A percentile compares a stretch with the other conserved stretches of the same genome.
Conservation (phyloP, 2,888 invertebrate genomes). For the Penaeus monodon region DNA sequence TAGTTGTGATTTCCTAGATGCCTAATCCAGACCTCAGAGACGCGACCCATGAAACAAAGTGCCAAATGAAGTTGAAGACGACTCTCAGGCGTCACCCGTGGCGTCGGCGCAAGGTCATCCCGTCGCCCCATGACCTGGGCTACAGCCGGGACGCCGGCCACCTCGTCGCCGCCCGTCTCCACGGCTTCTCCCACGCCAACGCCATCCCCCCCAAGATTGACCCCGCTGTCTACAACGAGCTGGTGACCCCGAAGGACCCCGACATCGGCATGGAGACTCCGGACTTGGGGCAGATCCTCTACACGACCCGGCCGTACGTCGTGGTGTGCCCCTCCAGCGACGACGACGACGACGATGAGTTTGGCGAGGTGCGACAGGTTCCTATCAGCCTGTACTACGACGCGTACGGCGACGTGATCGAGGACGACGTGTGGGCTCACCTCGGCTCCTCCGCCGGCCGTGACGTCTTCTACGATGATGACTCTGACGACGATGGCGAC, state of each 20-base stretch:
- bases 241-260: constrained; percentile 55
- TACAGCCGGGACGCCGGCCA: background rate
- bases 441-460: background rate
- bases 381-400: constrained; percentile 43
- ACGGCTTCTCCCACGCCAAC: background rate
- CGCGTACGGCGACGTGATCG: constrained; percentile 27
- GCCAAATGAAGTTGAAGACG: constrained; percentile 46
- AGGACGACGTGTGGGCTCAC: constrained; percentile 17
- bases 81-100: constrained; percentile 41
- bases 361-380: constrained; percentile 20
- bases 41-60: background rate
- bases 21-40: background rate
- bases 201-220: constrained; percentile 33
- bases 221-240: constrained; percentile 56
- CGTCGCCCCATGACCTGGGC: background rate
- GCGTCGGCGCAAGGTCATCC: constrained; percentile 36
- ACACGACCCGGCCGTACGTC: constrained; percentile 1
- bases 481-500: background rate
- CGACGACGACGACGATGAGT: constrained; percentile 36
- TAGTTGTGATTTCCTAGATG: background rate
- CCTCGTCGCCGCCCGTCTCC: background rate
- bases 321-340: constrained; percentile 18
- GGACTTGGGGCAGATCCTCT: constrained; percentile 43
- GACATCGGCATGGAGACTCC: constrained; percentile 43
- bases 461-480: background rate